Percentiles rank a stretch among this genome's conserved stretches.
These are phyloP conservation scores for Odontamblyopus lacepedii DNA, from an alignment of 2,797 vertebrate genomes.

Conservation along the genomic window DNA sequence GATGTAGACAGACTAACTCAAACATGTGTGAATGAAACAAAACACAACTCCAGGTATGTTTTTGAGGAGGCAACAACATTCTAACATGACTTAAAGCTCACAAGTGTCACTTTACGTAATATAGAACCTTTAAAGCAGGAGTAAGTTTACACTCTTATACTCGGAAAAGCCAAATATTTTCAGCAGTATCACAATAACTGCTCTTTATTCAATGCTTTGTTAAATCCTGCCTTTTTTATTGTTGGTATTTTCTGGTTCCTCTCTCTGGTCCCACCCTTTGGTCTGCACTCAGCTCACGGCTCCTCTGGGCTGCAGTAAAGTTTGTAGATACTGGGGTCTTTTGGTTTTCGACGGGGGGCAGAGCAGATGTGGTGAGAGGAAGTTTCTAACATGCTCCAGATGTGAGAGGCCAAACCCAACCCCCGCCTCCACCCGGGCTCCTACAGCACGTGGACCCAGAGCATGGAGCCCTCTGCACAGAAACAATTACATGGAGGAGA, in stretches of 20 bases:
- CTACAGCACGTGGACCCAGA: slow-evolving; percentile 49
- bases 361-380: slow-evolving; percentile 78
- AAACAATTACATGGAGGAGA: too few species aligned
- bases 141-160: too few species aligned
- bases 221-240: background rate
- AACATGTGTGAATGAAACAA: too few species aligned
- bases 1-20: too few species aligned
- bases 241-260: slow-evolving; percentile 18
- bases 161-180: background rate
- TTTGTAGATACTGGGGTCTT: slow-evolving; percentile 51
- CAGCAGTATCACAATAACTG: background rate
- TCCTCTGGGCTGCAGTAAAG: slow-evolving; percentile 14
- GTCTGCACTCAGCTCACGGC: slow-evolving; percentile 10
- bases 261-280: slow-evolving; percentile 16
- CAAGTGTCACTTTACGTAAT: too few species aligned
- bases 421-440: slow-evolving; percentile 27
- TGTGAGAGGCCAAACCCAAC: slow-evolving; percentile 68
- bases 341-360: slow-evolving; percentile 50
- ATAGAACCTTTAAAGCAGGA: too few species aligned
- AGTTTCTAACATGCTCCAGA: slow-evolving; percentile 80
- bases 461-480: slow-evolving; percentile 15
- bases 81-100: too few species aligned
- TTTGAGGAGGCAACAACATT: too few species aligned
- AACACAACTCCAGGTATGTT: too few species aligned
- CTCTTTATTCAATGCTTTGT: background rate